Evolutionary conservation across 2,888 invertebrate genomes (phyloP).

Genomic region (Chymomyza caudatula): DNA sequence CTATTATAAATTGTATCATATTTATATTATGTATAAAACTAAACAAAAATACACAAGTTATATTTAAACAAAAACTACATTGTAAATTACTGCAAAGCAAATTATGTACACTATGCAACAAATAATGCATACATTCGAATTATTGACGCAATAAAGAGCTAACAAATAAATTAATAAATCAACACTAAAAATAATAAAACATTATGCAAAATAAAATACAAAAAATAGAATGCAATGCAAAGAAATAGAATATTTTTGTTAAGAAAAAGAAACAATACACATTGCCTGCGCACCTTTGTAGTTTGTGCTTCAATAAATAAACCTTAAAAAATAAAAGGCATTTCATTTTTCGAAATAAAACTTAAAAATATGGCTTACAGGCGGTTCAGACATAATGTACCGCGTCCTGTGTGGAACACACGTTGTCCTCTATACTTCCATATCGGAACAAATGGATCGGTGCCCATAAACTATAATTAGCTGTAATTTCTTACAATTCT

Average conservation of each 20-base stretch:
- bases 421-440: no score
- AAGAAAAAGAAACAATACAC: constrained; percentile 20
- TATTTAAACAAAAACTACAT: constrained; percentile 23
- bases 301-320: constrained; percentile 43
- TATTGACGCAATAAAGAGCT: constrained; percentile 36
- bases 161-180: constrained; percentile 14
- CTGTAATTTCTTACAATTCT: no score
- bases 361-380: no score
- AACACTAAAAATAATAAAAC: constrained; percentile 45
- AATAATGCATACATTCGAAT: neutral
- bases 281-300: constrained; percentile 55
- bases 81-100: constrained; percentile 37
- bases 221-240: neutral
- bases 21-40: constrained; percentile 46
- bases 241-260: constrained; percentile 9
- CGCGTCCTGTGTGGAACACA: no score
- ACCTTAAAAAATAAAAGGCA: neutral
- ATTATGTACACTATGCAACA: constrained; percentile 23
- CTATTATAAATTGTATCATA: constrained; percentile 43
- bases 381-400: no score
- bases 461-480: no score
- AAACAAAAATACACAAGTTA: constrained; percentile 32
- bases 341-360: neutral
- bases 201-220: constrained; percentile 25
- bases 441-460: no score